Base-by-base conservation (phyloP, 2,888 invertebrate species). In the Sisyra nigra region DNA sequence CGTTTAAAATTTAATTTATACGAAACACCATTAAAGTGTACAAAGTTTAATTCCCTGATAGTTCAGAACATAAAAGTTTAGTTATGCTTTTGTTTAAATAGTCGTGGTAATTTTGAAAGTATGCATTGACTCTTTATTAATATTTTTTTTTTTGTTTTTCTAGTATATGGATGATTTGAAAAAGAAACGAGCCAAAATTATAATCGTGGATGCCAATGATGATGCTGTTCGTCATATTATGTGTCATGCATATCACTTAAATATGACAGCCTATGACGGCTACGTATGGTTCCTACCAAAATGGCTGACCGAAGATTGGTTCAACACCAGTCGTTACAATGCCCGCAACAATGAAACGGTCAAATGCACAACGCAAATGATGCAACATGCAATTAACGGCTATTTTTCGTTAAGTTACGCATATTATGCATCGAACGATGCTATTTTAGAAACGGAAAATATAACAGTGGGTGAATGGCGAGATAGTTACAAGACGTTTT, bases 221-320 rank as follows among this genome's bases (percentile, higher is more conserved):
- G 70, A 73, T 49, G 73, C 76, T 15, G 78, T 75, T 5, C 69
- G 84, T 29, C 72, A 75, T 44, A 79, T 88, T 10, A 76, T 92
- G 72, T 92, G 91, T 57, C 82, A 84, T 56, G 89, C 86, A 0
- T 76, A 67, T 55, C 70, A 66, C 52, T 67, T 74, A 47, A 70
- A 77, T 47, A 83, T 86, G 74, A 74, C 75, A 15, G 76, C 77
- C 1, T 57, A 59, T 38, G 61, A 80, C 50, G 85, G 84, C 32
- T 85, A 81, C 59, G 81, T 84, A 2, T 92, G 91, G 91, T 84
- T 92, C 56, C 65, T 92, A 44, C 87, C 91, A 0, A 68, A 72
- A 30, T 80, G 85, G 78, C 65, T 82, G 14, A 67, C 71, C 6
- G 57, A 65, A 2, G 61, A 69, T 48, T 80, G 80, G 76, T 73